Base-by-base conservation (phyloP, 1,140 invertebrate species). In the Leptopilina boulardi region DNA sequence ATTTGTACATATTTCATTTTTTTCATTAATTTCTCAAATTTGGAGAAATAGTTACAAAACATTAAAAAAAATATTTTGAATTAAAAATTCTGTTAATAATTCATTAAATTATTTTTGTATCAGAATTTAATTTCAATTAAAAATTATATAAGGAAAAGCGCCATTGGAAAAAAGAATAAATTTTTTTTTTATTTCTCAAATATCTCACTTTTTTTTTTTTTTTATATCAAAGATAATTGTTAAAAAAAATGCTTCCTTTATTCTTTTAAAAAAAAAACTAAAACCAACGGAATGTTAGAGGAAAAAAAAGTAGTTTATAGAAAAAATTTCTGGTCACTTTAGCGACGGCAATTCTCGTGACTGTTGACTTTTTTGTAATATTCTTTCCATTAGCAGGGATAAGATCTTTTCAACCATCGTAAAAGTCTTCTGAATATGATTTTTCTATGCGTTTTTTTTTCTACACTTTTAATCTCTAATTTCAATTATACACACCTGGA, bases 371-470 rank as follows among this genome's bases (percentile, higher is more conserved):
- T 88, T 86, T 84, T 85, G 84, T 85, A 84, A 83, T 87, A 38
- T 89, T 89, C 86, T 87, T 87, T 85, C 88, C 87, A 89, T 89
- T 89, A 88, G 82, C 44, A 70, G 84, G n/a, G 88, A 89, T 89
- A 89, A 88, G 83, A 89, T 89, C 85, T 79, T 18, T 71, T 74
- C 76, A 70, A 77, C 72, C 72, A 70, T 26, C 72, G 70, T 26
- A 74, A 66, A 42, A 71, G 76, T 77, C 70, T 76, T 44, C 70
- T 47, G 72, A 75, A 71, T 73, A 72, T 71, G 1, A 66, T 66
- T 26, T 66, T n/a, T 66, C 11, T 21, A 15, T 30, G 21, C 2
- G 26, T 66, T 66, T 66, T 30, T 66, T 26, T 5, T 4, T 11
- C 10, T 26, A 15, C 9, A 38, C 34, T 13, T 15, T 26, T 8